Percentiles rank a stretch among this genome's conserved stretches.
Evolutionary conservation across 2,888 invertebrate genomes (phyloP).

Genomic region (Ethmia dodecea): DNA sequence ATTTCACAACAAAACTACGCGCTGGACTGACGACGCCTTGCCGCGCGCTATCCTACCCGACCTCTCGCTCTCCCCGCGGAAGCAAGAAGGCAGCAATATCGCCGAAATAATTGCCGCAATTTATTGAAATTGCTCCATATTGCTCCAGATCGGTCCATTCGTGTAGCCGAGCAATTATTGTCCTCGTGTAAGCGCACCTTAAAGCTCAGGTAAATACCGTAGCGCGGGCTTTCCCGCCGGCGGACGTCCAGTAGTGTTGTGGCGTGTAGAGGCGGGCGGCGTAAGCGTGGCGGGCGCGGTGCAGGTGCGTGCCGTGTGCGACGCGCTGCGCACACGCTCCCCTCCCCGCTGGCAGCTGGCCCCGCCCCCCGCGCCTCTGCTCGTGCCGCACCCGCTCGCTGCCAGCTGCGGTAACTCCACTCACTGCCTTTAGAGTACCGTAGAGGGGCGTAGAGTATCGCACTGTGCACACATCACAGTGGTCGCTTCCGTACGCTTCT

Average conservation of each 20-base stretch:
- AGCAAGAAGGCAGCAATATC: too few species aligned
- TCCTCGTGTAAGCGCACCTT: conserved; percentile 73
- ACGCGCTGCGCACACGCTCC: conserved; percentile 16
- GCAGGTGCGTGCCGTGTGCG: conserved; percentile 19
- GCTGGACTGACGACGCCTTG: conserved; percentile 5
- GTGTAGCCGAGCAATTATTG: too few species aligned
- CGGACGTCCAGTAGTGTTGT: too few species aligned
- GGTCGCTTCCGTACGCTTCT: too few species aligned
- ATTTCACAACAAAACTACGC: too few species aligned
- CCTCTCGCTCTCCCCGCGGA: too few species aligned
- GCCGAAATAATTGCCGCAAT: too few species aligned
- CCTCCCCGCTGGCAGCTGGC: background rate
- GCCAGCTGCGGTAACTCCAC: background rate
- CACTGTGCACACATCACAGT: conserved; percentile 13
- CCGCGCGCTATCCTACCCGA: too few species aligned
- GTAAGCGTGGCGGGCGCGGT: conserved; percentile 1
- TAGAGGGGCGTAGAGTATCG: conserved; percentile 3
- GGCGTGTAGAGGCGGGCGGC: background rate
- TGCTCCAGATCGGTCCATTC: conserved; percentile 20
- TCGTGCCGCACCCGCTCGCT: conserved; percentile 27
- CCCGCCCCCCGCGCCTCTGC: conserved; percentile 9
- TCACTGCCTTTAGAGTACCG: background rate
- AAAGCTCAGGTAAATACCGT: conserved; percentile 49
- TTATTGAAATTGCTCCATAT: too few species aligned
- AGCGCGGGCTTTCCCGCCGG: too few species aligned